These are phyloP conservation scores for Charina bottae DNA, from an alignment of 2,113 vertebrate genomes.

Conservation along the genomic window DNA sequence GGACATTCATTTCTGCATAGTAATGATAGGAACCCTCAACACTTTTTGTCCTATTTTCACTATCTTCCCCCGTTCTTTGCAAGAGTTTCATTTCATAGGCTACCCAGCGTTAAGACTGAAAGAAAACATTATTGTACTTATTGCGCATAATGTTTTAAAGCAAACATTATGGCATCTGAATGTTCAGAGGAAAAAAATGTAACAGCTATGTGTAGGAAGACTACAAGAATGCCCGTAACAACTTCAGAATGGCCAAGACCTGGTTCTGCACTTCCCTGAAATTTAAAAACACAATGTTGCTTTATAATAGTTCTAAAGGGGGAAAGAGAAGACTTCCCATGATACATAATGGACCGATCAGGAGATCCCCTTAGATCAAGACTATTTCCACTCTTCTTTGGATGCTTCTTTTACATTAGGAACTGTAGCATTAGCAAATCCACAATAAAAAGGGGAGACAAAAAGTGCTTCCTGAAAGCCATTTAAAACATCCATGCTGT, in stretches of 20 bases:
- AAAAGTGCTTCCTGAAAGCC: conserved; percentile 3
- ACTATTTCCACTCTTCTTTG: conserved; percentile 32
- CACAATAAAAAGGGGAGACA: background rate
- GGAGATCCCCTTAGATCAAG: background rate
- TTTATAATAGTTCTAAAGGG: background rate
- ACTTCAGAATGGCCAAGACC: background rate
- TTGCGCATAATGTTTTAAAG: background rate
- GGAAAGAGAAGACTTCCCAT: conserved; percentile 7
- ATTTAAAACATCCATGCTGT: conserved; percentile 24
- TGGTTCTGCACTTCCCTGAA: background rate
- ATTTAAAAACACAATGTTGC: background rate
- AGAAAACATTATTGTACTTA: background rate
- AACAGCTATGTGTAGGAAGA: background rate
- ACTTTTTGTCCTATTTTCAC: background rate
- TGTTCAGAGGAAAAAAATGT: background rate
- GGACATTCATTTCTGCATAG: background rate
- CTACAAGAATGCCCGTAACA: background rate
- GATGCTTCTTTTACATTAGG: conserved; percentile 25
- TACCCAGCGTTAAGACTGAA: background rate
- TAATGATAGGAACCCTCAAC: background rate
- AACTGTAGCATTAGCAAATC: conserved; percentile 33
- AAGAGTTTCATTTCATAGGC: background rate
- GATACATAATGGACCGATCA: conserved; percentile 6
- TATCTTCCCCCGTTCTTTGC: background rate
- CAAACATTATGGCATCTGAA: too few species aligned